Conservation (phyloP, 2,113 vertebrate genomes). For the Holacanthus passer region DNA sequence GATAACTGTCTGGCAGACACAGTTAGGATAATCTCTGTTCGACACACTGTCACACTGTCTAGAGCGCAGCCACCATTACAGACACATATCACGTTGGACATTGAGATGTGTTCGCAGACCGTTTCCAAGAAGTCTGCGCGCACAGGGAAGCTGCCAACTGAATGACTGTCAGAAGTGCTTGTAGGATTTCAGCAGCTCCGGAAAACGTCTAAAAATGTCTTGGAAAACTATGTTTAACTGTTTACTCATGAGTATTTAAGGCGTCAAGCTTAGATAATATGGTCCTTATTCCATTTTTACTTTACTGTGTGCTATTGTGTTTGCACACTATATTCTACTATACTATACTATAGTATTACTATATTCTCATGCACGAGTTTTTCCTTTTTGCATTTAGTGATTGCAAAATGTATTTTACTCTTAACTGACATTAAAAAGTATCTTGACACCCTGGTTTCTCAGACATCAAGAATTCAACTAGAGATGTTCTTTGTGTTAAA, state of each 20-base stretch:
- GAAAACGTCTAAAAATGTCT: constrained; percentile 15
- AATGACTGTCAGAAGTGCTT: constrained; percentile 20
- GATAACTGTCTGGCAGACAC: constrained; percentile 60
- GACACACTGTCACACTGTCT: constrained; percentile 53
- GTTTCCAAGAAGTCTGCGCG: constrained; percentile 24
- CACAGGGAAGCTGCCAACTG: constrained; percentile 23
- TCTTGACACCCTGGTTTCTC: neutral
- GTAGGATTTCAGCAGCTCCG: constrained; percentile 2
- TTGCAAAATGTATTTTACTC: neutral
- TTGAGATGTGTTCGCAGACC: constrained; percentile 38
- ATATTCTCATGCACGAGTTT: neutral
- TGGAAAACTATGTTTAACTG: neutral
- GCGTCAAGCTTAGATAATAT: neutral
- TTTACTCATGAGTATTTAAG: neutral
- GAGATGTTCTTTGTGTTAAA: neutral
- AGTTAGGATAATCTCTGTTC: constrained; percentile 58
- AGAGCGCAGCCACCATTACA: constrained; percentile 37
- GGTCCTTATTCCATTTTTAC: neutral
- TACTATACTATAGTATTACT: too few species aligned
- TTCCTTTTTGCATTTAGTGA: neutral
- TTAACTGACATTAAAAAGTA: neutral
- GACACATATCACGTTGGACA: constrained; percentile 53
- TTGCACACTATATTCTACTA: neutral
- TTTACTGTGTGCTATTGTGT: neutral
- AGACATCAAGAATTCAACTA: neutral